phyloP scores from a whole-genome alignment of 2,113 vertebrate species.

The Halcyon malimbica region DNA sequence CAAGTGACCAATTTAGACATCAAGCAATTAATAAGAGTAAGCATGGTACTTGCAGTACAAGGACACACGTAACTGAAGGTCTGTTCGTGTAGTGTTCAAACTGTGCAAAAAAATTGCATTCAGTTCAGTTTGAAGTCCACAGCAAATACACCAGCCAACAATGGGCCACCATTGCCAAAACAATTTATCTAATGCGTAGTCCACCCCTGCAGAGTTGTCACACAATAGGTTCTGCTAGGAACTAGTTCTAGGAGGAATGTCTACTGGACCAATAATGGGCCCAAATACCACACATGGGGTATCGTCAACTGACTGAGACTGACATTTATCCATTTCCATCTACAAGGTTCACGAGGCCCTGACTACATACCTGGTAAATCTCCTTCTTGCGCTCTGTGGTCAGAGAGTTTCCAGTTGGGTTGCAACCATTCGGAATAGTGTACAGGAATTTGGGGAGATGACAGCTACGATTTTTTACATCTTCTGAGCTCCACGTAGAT shows the following conservation, averaged over 20 bases:
- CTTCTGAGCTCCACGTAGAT: conserved; percentile 84
- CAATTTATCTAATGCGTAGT: not conserved
- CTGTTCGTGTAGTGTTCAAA: not conserved
- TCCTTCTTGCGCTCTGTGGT: conserved; percentile 84
- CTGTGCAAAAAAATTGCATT: not conserved
- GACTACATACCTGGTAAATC: conserved; percentile 85
- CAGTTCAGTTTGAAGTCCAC: not conserved
- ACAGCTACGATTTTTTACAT: conserved; percentile 70
- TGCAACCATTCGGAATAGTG: conserved; percentile 93
- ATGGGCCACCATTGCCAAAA: not conserved
- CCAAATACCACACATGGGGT: not conserved
- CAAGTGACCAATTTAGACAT: not conserved
- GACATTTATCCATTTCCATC: not conserved
- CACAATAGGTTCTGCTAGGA: not conserved
- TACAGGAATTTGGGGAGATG: conserved; percentile 87
- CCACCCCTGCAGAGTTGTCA: not conserved
- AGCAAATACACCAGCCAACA: not conserved
- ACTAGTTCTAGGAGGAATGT: not conserved
- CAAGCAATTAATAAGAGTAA: not conserved
- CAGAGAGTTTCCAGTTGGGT: conserved; percentile 91
- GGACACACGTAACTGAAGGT: not conserved
- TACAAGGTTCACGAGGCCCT: not conserved
- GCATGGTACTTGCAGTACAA: not conserved
- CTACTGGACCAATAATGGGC: not conserved
- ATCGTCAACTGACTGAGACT: not conserved